Conservation (phyloP, 2,113 vertebrate genomes). For the Gasterosteus aculeatus region DNA sequence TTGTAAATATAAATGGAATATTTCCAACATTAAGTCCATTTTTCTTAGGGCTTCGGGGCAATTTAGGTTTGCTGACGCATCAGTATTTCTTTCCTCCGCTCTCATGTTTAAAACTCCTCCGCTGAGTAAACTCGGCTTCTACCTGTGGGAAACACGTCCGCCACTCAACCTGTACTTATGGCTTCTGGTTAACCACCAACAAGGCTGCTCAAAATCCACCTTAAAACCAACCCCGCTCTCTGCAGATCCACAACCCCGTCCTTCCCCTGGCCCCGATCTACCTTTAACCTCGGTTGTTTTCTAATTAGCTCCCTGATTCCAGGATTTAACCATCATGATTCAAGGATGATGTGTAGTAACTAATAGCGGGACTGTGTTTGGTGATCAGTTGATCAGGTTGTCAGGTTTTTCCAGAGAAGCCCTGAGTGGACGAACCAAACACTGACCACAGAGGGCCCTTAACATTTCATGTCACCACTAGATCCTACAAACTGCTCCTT, state of each 20-base stretch:
- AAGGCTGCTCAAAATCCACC: conserved; percentile 18
- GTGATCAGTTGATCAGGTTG: too few relatives aligned
- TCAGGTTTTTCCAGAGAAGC: too few relatives aligned
- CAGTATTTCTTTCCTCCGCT: conserved; percentile 12
- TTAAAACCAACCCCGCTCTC: conserved; percentile 11
- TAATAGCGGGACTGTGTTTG: too few relatives aligned
- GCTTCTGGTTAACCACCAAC: conserved; percentile 51
- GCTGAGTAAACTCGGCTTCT: conserved; percentile 24
- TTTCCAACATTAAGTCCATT: neutral
- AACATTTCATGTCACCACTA: neutral
- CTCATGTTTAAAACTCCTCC: conserved; percentile 12
- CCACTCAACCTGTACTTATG: conserved; percentile 25
- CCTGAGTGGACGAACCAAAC: too few relatives aligned
- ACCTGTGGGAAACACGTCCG: conserved; percentile 48
- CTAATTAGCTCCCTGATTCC: neutral
- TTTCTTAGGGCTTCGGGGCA: neutral
- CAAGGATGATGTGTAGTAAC: neutral
- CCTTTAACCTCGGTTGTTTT: neutral
- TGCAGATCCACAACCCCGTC: neutral
- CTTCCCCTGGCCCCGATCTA: neutral
- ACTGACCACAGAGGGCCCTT: too few relatives aligned
- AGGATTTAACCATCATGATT: neutral
- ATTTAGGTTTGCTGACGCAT: conserved; percentile 27
- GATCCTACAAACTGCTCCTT: neutral
- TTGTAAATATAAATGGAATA: too few relatives aligned